Conservation (phyloP, 2,797 vertebrate species). For the Mormyrus hasselquistii region DNA sequence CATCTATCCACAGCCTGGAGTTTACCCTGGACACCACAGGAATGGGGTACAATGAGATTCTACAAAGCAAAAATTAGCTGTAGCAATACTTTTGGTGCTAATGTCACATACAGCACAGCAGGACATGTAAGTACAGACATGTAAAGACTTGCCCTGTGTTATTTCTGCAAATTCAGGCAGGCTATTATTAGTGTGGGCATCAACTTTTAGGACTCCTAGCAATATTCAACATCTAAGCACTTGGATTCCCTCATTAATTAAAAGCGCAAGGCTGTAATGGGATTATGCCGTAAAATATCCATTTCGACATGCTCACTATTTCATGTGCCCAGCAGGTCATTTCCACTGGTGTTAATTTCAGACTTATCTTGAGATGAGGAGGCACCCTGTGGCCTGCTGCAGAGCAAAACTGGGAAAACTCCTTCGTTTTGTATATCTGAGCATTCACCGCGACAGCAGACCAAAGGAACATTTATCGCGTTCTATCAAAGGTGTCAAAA, state of each 20-base stretch:
- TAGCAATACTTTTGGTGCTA: not conserved
- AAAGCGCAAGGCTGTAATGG: conserved; percentile 4
- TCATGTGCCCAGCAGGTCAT: not conserved
- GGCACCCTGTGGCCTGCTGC: not conserved
- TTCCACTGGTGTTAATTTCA: not conserved
- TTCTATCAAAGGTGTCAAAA: not conserved
- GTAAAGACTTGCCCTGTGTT: not conserved
- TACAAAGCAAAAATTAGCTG: not conserved
- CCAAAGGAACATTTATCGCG: not conserved
- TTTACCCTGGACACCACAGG: not conserved
- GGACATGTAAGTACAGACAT: not conserved
- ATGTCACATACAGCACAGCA: not conserved
- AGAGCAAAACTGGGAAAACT: not conserved
- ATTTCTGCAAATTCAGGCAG: not conserved
- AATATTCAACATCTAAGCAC: not conserved
- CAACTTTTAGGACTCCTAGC: not conserved
- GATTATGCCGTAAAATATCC: conserved; percentile 15
- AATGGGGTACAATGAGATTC: not conserved
- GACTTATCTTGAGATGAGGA: not conserved
- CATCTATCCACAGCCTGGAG: not conserved
- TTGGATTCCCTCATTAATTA: conserved; percentile 7
- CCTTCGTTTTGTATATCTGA: not conserved
- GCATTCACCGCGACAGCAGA: not conserved
- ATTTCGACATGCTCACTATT: not conserved
- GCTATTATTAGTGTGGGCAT: not conserved